A percentile compares a stretch with the other conserved stretches of the same genome.
phyloP scores from a whole-genome alignment of 2,113 vertebrate species.

The Myrmecobius fasciatus region DNA sequence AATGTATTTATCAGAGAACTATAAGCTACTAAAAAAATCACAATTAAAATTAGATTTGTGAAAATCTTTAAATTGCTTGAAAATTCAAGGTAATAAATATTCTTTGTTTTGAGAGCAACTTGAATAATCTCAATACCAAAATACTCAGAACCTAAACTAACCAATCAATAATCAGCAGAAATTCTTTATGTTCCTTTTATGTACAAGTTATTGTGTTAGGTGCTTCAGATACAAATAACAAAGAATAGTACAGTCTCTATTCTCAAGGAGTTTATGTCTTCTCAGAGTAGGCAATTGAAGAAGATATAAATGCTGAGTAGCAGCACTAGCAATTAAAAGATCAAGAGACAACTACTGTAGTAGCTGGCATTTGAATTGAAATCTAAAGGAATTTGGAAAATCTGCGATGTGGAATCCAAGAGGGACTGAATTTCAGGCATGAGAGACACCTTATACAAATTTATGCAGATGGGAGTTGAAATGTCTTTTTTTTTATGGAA shows the following conservation, averaged over 20 bases:
- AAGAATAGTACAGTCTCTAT: neutral
- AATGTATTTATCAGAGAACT: neutral
- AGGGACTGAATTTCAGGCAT: neutral
- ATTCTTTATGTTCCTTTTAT: neutral
- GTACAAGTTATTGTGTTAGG: neutral
- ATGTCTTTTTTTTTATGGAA: neutral
- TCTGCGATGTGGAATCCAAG: neutral
- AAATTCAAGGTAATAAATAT: neutral
- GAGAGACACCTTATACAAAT: neutral
- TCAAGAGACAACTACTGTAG: neutral
- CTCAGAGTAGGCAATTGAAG: neutral
- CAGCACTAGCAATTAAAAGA: neutral
- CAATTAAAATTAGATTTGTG: constrained; percentile 29
- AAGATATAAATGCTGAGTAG: neutral
- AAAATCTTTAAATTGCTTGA: neutral
- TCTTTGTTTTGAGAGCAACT: neutral
- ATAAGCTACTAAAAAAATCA: neutral
- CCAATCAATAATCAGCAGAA: neutral
- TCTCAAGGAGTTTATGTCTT: neutral
- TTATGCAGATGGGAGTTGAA: neutral
- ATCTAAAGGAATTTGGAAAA: neutral
- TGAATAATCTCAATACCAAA: neutral
- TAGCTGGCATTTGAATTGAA: neutral
- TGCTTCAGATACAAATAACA: neutral
- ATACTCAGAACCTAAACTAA: neutral